Conservation (phyloP, 2,888 invertebrate species). For the Adelphocoris suturalis region DNA sequence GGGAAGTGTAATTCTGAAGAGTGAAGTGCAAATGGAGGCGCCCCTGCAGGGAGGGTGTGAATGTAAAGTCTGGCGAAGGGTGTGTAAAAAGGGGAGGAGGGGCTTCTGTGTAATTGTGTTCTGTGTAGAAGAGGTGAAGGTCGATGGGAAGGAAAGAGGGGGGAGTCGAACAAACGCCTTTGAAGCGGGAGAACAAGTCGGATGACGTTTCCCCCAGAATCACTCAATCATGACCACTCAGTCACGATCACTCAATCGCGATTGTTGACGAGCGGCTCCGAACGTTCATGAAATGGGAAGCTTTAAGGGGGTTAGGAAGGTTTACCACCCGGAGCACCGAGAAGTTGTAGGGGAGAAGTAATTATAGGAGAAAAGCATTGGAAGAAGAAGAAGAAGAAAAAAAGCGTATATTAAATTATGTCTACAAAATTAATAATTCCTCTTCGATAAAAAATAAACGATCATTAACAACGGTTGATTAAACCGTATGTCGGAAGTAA, state of each 20-base stretch:
- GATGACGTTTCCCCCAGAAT: slow-evolving; percentile 30
- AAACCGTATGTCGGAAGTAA: too few relatives aligned
- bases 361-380: too few relatives aligned
- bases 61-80: not conserved
- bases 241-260: not conserved
- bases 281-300: too few relatives aligned
- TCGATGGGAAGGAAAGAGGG: not conserved
- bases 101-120: slow-evolving; percentile 9
- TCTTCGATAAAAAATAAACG: too few relatives aligned
- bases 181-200: slow-evolving; percentile 29
- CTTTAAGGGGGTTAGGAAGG: too few relatives aligned
- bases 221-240: slow-evolving; percentile 1
- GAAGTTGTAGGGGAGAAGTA: too few relatives aligned
- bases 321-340: too few relatives aligned
- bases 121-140: not conserved
- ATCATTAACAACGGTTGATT: too few relatives aligned
- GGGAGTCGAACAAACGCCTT: not conserved
- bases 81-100: not conserved
- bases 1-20: slow-evolving; percentile 27
- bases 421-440: too few relatives aligned
- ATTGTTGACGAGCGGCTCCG: not conserved
- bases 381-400: too few relatives aligned
- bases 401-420: too few relatives aligned
- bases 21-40: slow-evolving; percentile 4
- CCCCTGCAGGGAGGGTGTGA: not conserved